phyloP scores from a whole-genome alignment of 2,888 invertebrate genomes.

The Lobophora halterata region DNA sequence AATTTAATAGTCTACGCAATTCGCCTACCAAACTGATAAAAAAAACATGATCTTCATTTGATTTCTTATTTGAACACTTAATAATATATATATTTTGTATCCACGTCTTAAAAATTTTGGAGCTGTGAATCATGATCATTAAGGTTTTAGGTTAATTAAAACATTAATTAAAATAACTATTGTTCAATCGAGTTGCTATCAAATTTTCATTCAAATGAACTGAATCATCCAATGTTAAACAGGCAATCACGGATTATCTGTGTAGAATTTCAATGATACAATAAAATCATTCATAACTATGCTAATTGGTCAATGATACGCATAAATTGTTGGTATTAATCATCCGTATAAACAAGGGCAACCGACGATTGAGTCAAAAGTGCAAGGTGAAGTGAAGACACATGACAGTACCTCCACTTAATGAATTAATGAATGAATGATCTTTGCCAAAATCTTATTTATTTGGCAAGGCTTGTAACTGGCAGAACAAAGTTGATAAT shows the following conservation, averaged over 20 bases:
- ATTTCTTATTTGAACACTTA: no score
- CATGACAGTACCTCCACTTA: no score
- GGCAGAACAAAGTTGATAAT: no score
- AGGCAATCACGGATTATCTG: slow-evolving; percentile 30
- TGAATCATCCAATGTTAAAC: slow-evolving; percentile 29
- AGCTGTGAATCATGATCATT: slow-evolving; percentile 4
- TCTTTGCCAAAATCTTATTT: no score
- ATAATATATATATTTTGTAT: no score
- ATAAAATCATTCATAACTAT: slow-evolving; percentile 43
- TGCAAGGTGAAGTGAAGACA: neutral
- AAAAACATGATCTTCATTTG: no score
- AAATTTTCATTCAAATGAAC: slow-evolving; percentile 4
- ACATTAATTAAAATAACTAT: slow-evolving; percentile 4
- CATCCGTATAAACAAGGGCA: slow-evolving; percentile 35
- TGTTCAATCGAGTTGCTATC: slow-evolving; percentile 4
- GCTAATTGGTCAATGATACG: slow-evolving; percentile 35
- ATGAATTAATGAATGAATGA: no score
- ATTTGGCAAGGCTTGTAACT: no score
- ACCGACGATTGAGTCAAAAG: slow-evolving; percentile 42
- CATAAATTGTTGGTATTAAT: slow-evolving; percentile 53
- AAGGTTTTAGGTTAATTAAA: neutral
- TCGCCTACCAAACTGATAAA: no score
- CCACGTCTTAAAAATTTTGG: no score
- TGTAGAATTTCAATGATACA: slow-evolving; percentile 43
- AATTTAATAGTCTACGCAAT: no score